Evolutionary conservation across 2,888 invertebrate species (phyloP).

Genomic region (Perdita meconis): DNA sequence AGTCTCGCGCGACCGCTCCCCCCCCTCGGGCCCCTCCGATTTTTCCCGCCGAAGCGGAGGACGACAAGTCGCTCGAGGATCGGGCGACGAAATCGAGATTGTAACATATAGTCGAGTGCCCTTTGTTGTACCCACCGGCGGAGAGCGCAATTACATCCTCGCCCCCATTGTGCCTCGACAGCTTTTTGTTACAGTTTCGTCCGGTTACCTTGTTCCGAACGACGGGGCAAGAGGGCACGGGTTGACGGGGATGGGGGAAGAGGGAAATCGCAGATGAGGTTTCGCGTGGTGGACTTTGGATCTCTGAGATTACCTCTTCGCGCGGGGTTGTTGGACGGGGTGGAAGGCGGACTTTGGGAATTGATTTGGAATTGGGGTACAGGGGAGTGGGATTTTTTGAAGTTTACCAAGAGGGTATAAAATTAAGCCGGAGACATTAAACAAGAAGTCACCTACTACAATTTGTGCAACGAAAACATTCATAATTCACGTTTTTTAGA

Average conservation of each 20-base stretch:
- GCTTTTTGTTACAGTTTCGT: slow-evolving; percentile 82
- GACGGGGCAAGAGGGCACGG: not conserved
- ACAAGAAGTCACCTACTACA: no score
- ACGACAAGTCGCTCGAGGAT: slow-evolving; percentile 53
- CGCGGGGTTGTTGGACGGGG: no score
- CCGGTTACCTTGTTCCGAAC: slow-evolving; percentile 46
- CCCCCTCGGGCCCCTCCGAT: slow-evolving; percentile 7
- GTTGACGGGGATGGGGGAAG: not conserved
- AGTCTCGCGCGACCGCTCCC: slow-evolving; percentile 38
- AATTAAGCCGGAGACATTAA: no score
- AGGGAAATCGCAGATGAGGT: slow-evolving; percentile 7
- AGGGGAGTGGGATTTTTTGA: no score
- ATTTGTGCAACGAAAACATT: no score
- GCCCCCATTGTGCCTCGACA: slow-evolving; percentile 79
- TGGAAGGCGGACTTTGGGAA: not conserved
- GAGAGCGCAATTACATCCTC: slow-evolving; percentile 82
- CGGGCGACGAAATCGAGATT: slow-evolving; percentile 72
- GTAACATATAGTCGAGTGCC: slow-evolving; percentile 74
- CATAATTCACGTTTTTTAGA: no score
- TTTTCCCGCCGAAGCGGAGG: slow-evolving; percentile 31
- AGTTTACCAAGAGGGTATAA: no score
- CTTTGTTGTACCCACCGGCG: slow-evolving; percentile 65
- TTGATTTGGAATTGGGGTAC: no score
- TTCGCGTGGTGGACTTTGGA: slow-evolving; percentile 28
- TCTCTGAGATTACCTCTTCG: not conserved